Base-by-base conservation (phyloP, 2,797 vertebrate genomes). In the Euthynnus affinis region DNA sequence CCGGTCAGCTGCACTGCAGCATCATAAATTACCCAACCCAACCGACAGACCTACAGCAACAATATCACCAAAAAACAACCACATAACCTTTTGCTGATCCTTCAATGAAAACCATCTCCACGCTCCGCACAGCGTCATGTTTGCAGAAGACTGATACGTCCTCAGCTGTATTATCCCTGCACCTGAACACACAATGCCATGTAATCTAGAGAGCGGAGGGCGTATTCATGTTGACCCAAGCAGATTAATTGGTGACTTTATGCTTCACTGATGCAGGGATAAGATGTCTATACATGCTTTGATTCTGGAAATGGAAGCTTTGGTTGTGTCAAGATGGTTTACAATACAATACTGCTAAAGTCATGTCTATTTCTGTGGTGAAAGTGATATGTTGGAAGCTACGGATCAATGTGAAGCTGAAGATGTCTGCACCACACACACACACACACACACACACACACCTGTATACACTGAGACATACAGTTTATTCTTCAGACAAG, bases 1-100 rank as follows among this genome's bases (percentile, higher is more conserved):
- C 52, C n/a, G 7, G 15, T 53, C 65, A 76, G 75, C 89, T 86
- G 87, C 90, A 91, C 88, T 91, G 86, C 85, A 91, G 87, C 89
- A 86, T 64, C 86, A 59, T 89, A 81, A 91, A 92, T 90, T 49
- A 83, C 76, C 64, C 37, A 14, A 83, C 76, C 64, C 37, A 13
- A 56, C 72, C 53, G 42, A 23, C 27, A 57, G 53, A 64, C 59
- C 73, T 14, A 75, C 51, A 78, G 72, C 79, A 32, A 82, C 63
- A 71, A 37, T 25, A 80, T 52, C 67, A 63, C 73, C 59, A 15
- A 62, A 61, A 61, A 87, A 27, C 17, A 46, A 59, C 20, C 46
- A 37, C 18, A 20, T 8, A 62, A 64, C 69, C 51, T 66, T n/a
- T 42, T 13, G 1, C 49, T 40, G 79, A 81, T 66, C 74, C 37